Evolutionary conservation across 37 sponge, comb jelly and placozoan genomes (phyloP), one percentile per base, ranked within the genome.

Genomic region (Dysidea cf. avara): DNA sequence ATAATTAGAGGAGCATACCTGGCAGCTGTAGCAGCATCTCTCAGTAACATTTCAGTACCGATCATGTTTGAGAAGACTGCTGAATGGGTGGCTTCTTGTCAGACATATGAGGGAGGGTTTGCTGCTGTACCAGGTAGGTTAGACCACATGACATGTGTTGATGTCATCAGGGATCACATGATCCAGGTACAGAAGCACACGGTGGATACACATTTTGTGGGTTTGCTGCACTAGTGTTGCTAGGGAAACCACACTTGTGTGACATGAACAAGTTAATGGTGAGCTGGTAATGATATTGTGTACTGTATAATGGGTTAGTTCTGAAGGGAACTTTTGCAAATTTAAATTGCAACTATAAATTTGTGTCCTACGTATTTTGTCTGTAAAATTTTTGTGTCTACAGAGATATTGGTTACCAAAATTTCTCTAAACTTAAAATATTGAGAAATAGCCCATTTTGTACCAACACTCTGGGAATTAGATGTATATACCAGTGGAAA

Each of bases 171-270:
- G n/a, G 39, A 17, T 62, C 75, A 40, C 66, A 78, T 50, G 77
- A 80, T 28, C 90, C 88, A 11, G 98, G 98, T 7, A 86, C 87
- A 1, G 98, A 97, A 55, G 94, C 92, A 16, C 98, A 97, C 56
- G 94, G 98, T 34, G 98, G 98, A 12, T 97, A 97, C 64, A 75
- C 92, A 4, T 97, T 97, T 63, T 97, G 98, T 85, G 95, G 89
- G 7, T 85, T 86, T 77, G 98, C 98, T 54, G 81, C 95, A 30
- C 68, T 81, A 38, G 43, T 91, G 18, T 50, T 97, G 48, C 89
- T 97, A 14, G 67, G 83, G 9, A 85, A 86, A 48, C 55, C 70
- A 20, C 66, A 82, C 46, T 79, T 86, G 17, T 71, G 86, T 46
- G 86, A 92, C 55, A 13, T 75, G 18, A 53, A 77, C 20, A 68